Conservation (phyloP, 2,888 invertebrate species). For the Pseudococcus jackbeardsleyi region DNA sequence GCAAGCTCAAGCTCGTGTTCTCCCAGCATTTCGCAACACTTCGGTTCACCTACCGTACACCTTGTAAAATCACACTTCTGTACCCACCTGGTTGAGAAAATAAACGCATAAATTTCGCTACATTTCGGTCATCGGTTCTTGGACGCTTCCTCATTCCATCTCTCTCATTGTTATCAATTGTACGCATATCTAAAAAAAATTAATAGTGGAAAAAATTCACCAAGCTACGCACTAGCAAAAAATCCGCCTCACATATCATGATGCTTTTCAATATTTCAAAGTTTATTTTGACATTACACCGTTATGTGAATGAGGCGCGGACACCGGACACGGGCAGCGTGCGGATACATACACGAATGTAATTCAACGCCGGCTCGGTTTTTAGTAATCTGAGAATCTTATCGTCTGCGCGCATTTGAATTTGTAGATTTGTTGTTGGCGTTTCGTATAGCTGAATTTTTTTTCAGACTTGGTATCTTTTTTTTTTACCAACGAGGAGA, state of each 20-base stretch:
- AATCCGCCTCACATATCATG: neutral
- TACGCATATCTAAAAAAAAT: neutral
- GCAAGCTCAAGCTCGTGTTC: too few species aligned
- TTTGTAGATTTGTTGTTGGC: constrained; percentile 5
- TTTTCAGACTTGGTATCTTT: neutral
- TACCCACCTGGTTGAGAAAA: neutral
- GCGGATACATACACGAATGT: constrained; percentile 19
- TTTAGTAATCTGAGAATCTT: constrained; percentile 54
- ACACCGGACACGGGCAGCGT: neutral
- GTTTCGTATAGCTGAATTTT: neutral
- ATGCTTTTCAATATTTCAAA: constrained; percentile 49
- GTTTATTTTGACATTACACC: constrained; percentile 19
- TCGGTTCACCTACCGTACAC: neutral
- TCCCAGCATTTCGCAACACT: neutral
- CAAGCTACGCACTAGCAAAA: neutral
- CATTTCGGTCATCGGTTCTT: constrained; percentile 31
- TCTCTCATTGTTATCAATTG: neutral
- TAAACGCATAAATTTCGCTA: constrained; percentile 22
- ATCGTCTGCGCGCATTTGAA: constrained; percentile 21
- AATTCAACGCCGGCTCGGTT: constrained; percentile 29
- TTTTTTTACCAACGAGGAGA: neutral
- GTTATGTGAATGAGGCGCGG: neutral
- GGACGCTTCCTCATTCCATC: neutral
- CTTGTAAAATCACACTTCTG: constrained; percentile 1
- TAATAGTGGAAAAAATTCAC: neutral